Evolutionary conservation across 2,113 vertebrate species (phyloP), one percentile per base, ranked within the genome.

Genomic region (Siniperca knerii): DNA sequence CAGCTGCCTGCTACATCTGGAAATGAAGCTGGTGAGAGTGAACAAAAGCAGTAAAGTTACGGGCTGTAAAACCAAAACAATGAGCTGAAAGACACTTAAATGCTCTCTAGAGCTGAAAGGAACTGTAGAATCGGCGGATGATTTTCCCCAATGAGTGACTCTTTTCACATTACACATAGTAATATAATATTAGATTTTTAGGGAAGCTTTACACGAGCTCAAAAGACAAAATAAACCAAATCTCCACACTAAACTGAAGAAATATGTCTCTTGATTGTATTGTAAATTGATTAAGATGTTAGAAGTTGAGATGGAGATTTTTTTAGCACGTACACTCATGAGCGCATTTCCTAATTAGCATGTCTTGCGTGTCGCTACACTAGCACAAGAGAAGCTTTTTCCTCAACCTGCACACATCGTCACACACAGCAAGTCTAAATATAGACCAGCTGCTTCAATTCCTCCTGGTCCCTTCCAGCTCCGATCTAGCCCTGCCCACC

Each of bases 371-470:
- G 67, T 74, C 15, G 23, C 74, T 61, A 18, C 42, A 46, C 57
- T 81, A 69, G 68, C 76, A 87, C 44, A 86, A 55, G 15, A 72
- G 74, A 83, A 58, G 25, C 35, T 23, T 66, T 77, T 20, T 74
- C 77, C 48, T 82, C 81, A 55, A 74, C 54, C 48, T 57, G 20
- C 4, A 0, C 64, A 81, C 46, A 68, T 21, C 48, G 4, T 29
- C 73, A 75, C 25, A 60, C 83, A 72, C 29, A 80, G 70, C 48
- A 69, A 62, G 58, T 81, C 87, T 92, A 93, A 93, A 92, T 88
- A 93, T 95, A 95, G 81, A 87, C 29, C 84, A 88, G 83, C 87
- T 86, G 78, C 79, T 85, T 72, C 33, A 62, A 85, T 72, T 91
- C 84, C 77, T 90, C 83, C 77, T 77, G 72, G 81, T 90, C 81